phyloP scores from a whole-genome alignment of 2,797 vertebrate genomes.

The Phylloscopus collybita region DNA sequence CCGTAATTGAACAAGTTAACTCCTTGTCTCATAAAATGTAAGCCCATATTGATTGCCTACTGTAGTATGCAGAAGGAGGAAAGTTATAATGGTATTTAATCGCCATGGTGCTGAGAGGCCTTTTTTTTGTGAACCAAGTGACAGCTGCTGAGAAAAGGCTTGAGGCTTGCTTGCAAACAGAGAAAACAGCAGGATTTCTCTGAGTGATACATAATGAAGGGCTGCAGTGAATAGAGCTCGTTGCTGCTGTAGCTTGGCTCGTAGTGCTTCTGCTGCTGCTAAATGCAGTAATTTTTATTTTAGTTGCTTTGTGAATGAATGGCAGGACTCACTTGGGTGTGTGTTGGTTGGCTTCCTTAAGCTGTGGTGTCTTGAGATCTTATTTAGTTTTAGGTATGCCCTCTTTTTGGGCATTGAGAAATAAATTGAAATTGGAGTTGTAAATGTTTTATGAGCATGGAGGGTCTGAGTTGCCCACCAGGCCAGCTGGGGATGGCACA shows the following conservation, averaged over 20 bases:
- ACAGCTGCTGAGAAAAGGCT: slow-evolving; percentile 68
- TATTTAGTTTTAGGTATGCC: background rate
- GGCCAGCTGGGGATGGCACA: accelerated
- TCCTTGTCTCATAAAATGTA: slow-evolving; percentile 99
- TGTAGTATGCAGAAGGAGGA: slow-evolving; percentile 82
- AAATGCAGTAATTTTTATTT: background rate
- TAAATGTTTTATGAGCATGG: background rate
- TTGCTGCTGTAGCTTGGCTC: background rate
- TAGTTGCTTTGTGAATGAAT: background rate
- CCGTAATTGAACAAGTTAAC: slow-evolving; percentile 99
- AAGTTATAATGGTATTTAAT: slow-evolving; percentile 83
- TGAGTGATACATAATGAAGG: slow-evolving; percentile 12
- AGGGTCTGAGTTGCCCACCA: background rate
- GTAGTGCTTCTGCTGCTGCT: background rate
- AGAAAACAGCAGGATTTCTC: slow-evolving; percentile 59
- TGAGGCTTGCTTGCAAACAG: slow-evolving; percentile 56
- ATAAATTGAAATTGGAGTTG: background rate
- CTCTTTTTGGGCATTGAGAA: background rate
- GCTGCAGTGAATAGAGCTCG: background rate
- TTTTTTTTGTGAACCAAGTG: slow-evolving; percentile 59
- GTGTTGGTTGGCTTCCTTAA: background rate
- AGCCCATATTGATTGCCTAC: slow-evolving; percentile 92
- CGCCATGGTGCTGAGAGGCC: slow-evolving; percentile 71
- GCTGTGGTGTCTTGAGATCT: background rate
- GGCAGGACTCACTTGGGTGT: accelerated